Percentiles rank a stretch among this genome's conserved stretches.
phyloP scores from a whole-genome alignment of 2,797 vertebrate genomes.

The Podarcis lilfordi region DNA sequence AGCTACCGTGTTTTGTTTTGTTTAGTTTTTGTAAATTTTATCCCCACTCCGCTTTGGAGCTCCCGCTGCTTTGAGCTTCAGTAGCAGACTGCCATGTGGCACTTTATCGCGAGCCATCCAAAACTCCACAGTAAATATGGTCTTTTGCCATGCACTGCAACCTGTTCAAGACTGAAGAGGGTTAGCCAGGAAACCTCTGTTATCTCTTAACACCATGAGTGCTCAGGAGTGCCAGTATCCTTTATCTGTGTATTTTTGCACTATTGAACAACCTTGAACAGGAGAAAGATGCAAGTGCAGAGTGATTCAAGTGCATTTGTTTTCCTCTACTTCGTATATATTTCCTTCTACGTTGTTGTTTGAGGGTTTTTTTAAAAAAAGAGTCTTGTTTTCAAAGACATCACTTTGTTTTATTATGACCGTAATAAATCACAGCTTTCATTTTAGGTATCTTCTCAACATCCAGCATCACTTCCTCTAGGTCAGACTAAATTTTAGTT shows the following conservation, averaged over 20 bases:
- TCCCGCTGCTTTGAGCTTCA: constrained; percentile 72
- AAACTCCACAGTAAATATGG: background rate
- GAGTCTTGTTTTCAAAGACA: constrained; percentile 62
- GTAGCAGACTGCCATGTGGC: constrained; percentile 66
- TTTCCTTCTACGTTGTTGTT: constrained; percentile 7
- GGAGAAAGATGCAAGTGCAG: constrained; percentile 4
- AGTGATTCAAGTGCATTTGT: constrained; percentile 33
- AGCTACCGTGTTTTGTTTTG: constrained; percentile 67
- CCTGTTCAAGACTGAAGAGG: constrained; percentile 16
- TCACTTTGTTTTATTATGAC: constrained; percentile 47
- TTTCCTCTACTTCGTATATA: background rate
- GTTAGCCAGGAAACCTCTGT: constrained; percentile 25
- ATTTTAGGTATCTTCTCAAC: constrained; percentile 71
- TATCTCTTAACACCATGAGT: background rate
- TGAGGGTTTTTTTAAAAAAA: background rate
- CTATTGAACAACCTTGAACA: background rate
- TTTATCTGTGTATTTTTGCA: background rate
- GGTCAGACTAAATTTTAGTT: constrained; percentile 70
- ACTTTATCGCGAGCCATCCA: constrained; percentile 65
- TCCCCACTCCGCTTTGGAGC: constrained; percentile 65
- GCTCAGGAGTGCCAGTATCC: constrained; percentile 13
- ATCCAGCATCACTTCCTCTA: constrained; percentile 67
- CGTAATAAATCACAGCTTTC: constrained; percentile 64
- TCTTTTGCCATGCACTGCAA: background rate
- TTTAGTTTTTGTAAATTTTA: constrained; percentile 37